phyloP scores from a whole-genome alignment of 2,113 vertebrate species.

The Noctilio leporinus region DNA sequence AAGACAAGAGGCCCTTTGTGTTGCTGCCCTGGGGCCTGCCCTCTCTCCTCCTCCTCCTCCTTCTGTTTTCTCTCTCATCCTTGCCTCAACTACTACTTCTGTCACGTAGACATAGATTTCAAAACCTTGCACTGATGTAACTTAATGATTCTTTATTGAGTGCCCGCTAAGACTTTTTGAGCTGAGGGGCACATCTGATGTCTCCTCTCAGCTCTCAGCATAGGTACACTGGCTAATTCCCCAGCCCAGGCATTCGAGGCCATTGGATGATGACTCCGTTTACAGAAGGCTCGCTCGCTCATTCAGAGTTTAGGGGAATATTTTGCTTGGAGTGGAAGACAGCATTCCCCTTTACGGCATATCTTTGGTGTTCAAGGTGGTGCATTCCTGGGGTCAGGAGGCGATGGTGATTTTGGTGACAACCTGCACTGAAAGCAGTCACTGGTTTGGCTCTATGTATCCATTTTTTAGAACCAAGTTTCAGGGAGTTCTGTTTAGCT shows the following conservation, averaged over 20 bases:
- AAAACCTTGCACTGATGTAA: neutral
- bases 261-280: neutral
- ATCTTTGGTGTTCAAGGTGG: neutral
- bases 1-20: slow-evolving; percentile 20
- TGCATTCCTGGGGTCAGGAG: neutral
- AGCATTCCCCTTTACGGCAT: neutral
- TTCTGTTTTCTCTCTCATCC: neutral
- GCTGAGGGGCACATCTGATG: no score
- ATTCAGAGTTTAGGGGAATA: neutral
- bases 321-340: neutral
- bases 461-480: neutral
- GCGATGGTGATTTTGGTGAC: neutral
- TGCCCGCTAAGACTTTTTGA: neutral
- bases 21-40: neutral
- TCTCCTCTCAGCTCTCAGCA: neutral
- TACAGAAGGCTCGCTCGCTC: accelerated
- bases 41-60: neutral
- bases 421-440: neutral
- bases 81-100: neutral
- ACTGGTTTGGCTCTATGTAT: neutral
- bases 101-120: neutral
- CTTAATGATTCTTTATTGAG: neutral
- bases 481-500: neutral
- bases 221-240: neutral
- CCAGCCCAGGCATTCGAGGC: neutral